Evolutionary conservation across 2,113 vertebrate genomes (phyloP).

Genomic region (Microcebus tavaratra): DNA sequence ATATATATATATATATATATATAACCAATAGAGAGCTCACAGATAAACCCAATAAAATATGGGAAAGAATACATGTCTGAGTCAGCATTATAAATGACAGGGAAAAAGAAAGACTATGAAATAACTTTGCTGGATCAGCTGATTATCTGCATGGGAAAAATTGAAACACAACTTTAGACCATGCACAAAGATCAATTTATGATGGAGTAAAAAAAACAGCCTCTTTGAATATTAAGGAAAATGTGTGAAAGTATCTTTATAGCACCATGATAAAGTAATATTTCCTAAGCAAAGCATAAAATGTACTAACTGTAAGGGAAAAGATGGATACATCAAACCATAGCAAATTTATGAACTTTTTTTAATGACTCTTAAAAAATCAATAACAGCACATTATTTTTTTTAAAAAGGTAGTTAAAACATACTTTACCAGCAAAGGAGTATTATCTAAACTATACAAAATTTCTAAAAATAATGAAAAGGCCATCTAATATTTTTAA

Average conservation of each 20-base stretch:
- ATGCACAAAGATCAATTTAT: not conserved
- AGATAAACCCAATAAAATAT: not conserved
- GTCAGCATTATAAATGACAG: not conserved
- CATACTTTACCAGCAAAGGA: not conserved
- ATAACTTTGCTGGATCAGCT: not conserved
- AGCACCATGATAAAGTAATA: not conserved
- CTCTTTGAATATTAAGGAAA: not conserved
- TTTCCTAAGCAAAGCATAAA: not conserved
- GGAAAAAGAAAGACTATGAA: not conserved
- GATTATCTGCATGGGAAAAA: not conserved
- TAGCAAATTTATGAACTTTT: not conserved
- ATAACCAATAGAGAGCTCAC: not conserved
- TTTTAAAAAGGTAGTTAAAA: not conserved
- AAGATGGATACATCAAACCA: not conserved
- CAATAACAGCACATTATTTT: not conserved
- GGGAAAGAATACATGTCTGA: not conserved
- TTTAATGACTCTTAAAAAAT: not conserved
- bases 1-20: not conserved
- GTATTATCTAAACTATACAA: not conserved
- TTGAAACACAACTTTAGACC: not conserved
- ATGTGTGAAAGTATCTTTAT: not conserved
- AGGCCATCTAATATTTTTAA: not conserved
- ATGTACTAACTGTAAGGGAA: not conserved
- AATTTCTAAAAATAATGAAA: not conserved
- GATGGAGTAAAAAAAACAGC: not conserved